Percentiles rank a stretch among this genome's conserved stretches.
Conservation (phyloP, 2,888 invertebrate species). For the Nephrotoma flavescens region DNA sequence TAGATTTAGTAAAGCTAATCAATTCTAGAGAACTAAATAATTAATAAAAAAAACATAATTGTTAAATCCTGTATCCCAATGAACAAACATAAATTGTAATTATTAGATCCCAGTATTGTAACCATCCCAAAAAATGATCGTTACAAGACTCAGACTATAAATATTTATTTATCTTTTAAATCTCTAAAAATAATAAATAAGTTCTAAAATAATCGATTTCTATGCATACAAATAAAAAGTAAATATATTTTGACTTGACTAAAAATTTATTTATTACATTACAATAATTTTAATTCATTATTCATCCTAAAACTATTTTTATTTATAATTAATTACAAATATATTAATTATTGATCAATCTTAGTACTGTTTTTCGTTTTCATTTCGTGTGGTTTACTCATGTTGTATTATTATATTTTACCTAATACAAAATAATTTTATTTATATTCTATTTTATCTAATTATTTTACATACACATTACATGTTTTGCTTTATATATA, state of each 20-base stretch:
- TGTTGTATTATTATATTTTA: not conserved
- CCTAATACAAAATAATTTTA: not conserved
- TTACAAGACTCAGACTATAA: not conserved
- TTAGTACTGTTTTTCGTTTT: not conserved
- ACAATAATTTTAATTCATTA: not conserved
- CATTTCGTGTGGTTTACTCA: not conserved
- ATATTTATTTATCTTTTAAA: not conserved
- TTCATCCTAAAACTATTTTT: not conserved
- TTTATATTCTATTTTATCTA: not conserved
- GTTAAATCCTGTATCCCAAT: not conserved
- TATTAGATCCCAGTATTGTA: not conserved
- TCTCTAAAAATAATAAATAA: not conserved
- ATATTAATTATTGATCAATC: not conserved
- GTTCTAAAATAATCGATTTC: not conserved
- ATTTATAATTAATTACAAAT: not conserved
- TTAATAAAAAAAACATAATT: not conserved
- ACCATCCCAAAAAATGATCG: not conserved
- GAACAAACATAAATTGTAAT: not conserved
- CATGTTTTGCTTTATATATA: not conserved
- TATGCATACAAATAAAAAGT: not conserved
- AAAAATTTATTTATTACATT: not conserved
- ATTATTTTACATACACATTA: not conserved
- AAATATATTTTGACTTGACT: not conserved
- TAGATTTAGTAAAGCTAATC: not conserved
- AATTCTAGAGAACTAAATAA: not conserved